Evolutionary conservation across 2,113 vertebrate species (phyloP), one percentile per base, ranked within the genome.

Genomic region (Micronycteris hirsuta): DNA sequence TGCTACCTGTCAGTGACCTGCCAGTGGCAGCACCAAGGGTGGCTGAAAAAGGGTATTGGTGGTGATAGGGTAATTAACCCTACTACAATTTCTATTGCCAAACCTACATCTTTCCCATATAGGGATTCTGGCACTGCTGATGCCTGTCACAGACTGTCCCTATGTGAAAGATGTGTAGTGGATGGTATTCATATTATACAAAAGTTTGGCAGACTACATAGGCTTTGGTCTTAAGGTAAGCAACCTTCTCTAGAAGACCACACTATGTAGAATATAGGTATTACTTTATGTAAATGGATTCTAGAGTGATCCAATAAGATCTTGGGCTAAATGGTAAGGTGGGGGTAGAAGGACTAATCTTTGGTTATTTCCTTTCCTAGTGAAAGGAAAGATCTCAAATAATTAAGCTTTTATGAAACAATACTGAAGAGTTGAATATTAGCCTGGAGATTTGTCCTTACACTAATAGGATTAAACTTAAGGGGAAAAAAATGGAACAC

Each of bases 381-480:
- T 24, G 31, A 68, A 47, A 80, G 49, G 61, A 77, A 78, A 80
- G 38, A 65, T 77, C 16, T 76, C 54, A 70, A 78, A 68, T 45
- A 95, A 86, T 91, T 74, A 95, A 31, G 36, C 86, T 96, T 96
- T 89, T 71, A 45, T 82, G 85, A 88, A 95, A 68, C 22, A 77
- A 49, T 77, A 85, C 54, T 82, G 71, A 96, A 73, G 41, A 80
- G 24, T 36, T 58, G 31, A 85, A 89, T 93, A 73, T 90, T 94
- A 81, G 33, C 43, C 3, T 52, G 28, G 41, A 26, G 38, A 86
- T 91, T 96, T 87, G 45, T 89, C 19, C 31, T 93, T 92, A 43
- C 1, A 81, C 12, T 65, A 95, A 96, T 78, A 82, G 56, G 82
- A 96, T 96, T 93, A 94, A 86, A 56, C 45, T 1, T 56, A 78